These are phyloP conservation scores for Pangasius mekongensis DNA, from an alignment of 2,797 vertebrate species.

Conservation along the genomic window DNA sequence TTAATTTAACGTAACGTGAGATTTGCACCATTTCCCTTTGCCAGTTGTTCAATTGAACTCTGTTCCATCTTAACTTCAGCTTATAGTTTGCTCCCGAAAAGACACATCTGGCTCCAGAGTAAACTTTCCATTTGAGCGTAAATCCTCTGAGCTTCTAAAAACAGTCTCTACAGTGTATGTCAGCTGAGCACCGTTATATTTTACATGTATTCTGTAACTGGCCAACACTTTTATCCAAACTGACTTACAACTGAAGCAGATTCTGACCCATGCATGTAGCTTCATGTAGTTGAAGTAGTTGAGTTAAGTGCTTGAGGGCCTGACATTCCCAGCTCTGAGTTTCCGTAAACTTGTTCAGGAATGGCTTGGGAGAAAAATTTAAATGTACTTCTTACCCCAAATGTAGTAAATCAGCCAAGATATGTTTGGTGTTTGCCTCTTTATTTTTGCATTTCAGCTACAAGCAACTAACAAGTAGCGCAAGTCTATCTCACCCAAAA, in stretches of 20 bases:
- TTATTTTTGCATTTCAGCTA: neutral
- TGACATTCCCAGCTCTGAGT: neutral
- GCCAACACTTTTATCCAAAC: neutral
- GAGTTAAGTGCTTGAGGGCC: neutral
- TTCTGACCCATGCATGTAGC: neutral
- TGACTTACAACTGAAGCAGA: neutral
- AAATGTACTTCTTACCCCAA: neutral
- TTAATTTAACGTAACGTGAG: neutral
- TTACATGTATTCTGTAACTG: neutral
- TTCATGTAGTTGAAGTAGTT: conserved; percentile 11
- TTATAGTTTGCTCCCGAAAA: neutral
- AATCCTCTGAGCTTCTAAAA: neutral
- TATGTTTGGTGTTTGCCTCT: neutral
- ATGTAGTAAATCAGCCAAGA: neutral
- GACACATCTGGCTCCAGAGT: neutral
- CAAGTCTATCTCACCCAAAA: neutral
- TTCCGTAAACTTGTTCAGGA: neutral
- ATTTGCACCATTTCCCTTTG: neutral
- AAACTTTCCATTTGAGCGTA: neutral
- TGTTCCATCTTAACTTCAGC: neutral
- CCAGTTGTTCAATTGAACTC: neutral
- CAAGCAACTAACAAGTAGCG: neutral
- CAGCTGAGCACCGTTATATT: neutral
- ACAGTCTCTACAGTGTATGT: neutral
- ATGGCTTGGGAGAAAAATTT: neutral